phyloP scores from a whole-genome alignment of 2,888 invertebrate genomes.

The Cryptocephalus primarius region DNA sequence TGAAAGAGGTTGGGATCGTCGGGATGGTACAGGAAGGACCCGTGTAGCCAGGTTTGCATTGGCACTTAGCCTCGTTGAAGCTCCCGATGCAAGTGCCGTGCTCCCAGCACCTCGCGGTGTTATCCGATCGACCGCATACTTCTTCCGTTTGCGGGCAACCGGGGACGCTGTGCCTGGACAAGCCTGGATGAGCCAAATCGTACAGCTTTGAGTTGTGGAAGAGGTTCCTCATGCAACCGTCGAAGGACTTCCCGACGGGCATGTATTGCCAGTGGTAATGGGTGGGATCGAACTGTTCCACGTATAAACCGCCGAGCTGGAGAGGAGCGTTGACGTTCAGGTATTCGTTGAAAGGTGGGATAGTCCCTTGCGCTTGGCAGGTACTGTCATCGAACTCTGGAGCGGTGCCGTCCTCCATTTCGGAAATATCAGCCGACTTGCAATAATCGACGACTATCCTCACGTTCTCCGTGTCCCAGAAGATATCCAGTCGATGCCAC shows the following conservation, averaged over 20 bases:
- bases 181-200: constrained; percentile 87
- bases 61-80: constrained; percentile 79
- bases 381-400: constrained; percentile 81
- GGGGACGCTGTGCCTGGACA: constrained; percentile 73
- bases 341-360: constrained; percentile 92
- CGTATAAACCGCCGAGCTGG: constrained; percentile 84
- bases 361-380: constrained; percentile 81
- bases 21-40: constrained; percentile 79
- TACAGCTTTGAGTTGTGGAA: constrained; percentile 93
- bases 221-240: constrained; percentile 92
- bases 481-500: constrained; percentile 95
- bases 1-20: constrained; percentile 85
- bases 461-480: constrained; percentile 90
- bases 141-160: constrained; percentile 93
- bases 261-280: constrained; percentile 86
- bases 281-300: constrained; percentile 80
- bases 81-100: constrained; percentile 92
- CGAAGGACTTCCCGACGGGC: constrained; percentile 83
- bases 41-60: constrained; percentile 92
- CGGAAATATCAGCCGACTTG: constrained; percentile 77
- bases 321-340: constrained; percentile 91
- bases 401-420: constrained; percentile 81
- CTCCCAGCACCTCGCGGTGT: constrained; percentile 80
- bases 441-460: constrained; percentile 90
- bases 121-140: constrained; percentile 77